Evolutionary conservation across 2,888 invertebrate genomes (phyloP).

Genomic region (Drosophila buzzatii): DNA sequence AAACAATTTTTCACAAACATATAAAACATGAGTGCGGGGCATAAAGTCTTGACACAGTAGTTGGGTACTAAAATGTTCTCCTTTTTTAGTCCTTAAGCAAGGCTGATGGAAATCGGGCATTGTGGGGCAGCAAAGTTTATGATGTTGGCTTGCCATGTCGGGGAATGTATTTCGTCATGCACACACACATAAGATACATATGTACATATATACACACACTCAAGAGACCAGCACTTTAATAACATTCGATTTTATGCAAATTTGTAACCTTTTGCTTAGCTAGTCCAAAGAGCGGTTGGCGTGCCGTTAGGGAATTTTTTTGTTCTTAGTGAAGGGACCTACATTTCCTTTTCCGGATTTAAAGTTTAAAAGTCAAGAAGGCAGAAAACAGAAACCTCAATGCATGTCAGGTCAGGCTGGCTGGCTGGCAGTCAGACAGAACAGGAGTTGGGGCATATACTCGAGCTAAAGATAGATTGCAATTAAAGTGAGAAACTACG

Average conservation of each 20-base stretch:
- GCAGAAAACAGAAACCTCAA: conserved; percentile 36
- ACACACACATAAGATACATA: conserved; percentile 7
- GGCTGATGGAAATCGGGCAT: conserved; percentile 23
- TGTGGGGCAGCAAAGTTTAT: conserved; percentile 41
- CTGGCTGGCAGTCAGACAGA: conserved; percentile 1
- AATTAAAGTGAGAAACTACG: conserved; percentile 40
- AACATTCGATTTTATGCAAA: conserved; percentile 75
- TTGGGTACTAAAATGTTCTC: conserved; percentile 37
- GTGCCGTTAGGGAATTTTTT: conserved; percentile 54
- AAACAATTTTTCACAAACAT: not conserved
- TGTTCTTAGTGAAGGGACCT: conserved; percentile 30
- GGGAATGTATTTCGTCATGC: conserved; percentile 46
- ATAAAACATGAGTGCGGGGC: conserved; percentile 27
- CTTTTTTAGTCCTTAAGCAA: conserved; percentile 24
- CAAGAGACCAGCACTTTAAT: conserved; percentile 25
- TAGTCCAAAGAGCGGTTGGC: conserved; percentile 49
- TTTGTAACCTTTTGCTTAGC: conserved; percentile 68
- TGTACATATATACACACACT: not conserved
- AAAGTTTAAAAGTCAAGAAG: conserved; percentile 73
- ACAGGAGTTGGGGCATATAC: conserved; percentile 5
- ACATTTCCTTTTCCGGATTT: conserved; percentile 61
- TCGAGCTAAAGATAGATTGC: conserved; percentile 60
- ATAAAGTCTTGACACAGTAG: conserved; percentile 42
- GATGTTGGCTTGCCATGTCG: conserved; percentile 44
- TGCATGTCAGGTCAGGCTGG: conserved; percentile 48